Conservation (phyloP, 1,140 invertebrate species). For the Temnothorax curvispinosus region DNA sequence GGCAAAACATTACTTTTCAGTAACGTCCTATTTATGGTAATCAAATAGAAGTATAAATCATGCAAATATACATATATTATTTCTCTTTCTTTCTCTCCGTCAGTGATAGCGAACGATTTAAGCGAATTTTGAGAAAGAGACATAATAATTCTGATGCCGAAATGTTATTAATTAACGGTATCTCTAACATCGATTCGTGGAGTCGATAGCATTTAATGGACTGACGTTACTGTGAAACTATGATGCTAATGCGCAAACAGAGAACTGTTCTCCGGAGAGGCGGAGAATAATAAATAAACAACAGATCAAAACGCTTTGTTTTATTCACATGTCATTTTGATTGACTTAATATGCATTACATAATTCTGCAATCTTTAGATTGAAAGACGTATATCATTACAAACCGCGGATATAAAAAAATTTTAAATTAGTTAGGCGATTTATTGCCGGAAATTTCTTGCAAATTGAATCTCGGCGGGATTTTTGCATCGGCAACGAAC, state of each 20-base stretch:
- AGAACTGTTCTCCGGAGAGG: not conserved
- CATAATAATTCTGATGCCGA: not conserved
- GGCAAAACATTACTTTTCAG: not conserved
- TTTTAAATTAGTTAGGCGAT: not conserved
- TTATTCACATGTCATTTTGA: not conserved
- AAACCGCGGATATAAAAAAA: not conserved
- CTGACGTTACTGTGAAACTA: not conserved
- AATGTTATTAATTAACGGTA: not conserved
- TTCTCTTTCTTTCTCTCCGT: not conserved
- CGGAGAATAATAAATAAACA: conserved; percentile 5
- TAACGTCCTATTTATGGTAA: not conserved
- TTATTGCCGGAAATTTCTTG: not conserved
- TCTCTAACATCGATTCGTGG: not conserved
- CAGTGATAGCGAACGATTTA: not conserved
- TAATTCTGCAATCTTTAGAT: not conserved
- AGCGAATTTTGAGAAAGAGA: not conserved
- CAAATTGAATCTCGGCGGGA: not conserved
- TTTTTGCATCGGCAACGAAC: not conserved
- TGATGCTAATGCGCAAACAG: not conserved
- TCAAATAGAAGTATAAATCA: not conserved
- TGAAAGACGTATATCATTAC: not conserved
- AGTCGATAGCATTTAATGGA: not conserved
- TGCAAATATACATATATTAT: not conserved
- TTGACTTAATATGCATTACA: not conserved
- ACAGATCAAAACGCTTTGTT: not conserved